Conservation (phyloP, 2,888 invertebrate genomes). For the Drosophila koepferae region DNA sequence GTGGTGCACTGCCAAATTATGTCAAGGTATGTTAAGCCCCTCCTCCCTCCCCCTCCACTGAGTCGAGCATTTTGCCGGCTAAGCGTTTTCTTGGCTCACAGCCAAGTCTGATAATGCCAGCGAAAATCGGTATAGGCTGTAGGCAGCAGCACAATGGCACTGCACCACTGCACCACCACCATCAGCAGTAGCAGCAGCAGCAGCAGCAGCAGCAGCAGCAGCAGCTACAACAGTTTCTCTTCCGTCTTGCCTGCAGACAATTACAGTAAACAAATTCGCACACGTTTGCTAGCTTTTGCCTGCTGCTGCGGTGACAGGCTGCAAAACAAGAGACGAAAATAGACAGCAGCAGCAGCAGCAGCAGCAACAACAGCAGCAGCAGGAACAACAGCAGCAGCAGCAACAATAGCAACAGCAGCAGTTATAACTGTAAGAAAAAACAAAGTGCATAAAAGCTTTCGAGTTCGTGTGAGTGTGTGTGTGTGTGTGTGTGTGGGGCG, state of each 20-base stretch:
- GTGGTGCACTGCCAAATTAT: conserved; percentile 51
- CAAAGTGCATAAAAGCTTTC: conserved; percentile 37
- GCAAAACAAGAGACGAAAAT: conserved; percentile 73
- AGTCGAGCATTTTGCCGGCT: conserved; percentile 65
- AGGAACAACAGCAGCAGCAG: background rate
- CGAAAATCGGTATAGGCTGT: conserved; percentile 34
- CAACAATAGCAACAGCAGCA: conserved; percentile 9
- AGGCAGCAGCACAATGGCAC: conserved; percentile 49
- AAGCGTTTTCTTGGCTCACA: conserved; percentile 68
- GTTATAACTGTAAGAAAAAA: conserved; percentile 23
- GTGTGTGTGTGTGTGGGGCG: conserved; percentile 14
- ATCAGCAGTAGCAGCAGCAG: background rate
- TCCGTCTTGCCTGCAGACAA: conserved; percentile 62
- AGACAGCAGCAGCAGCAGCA: conserved; percentile 40
- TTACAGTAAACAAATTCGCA: conserved; percentile 79
- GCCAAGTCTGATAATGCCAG: conserved; percentile 68
- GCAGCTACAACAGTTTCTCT: conserved; percentile 5
- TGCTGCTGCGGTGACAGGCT: conserved; percentile 61
- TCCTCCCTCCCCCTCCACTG: conserved; percentile 21
- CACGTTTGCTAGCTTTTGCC: conserved; percentile 60
- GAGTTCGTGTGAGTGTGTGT: conserved; percentile 16
- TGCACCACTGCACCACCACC: conserved; percentile 14
- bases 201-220: background rate
- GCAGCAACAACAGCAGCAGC: background rate
- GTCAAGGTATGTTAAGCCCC: conserved; percentile 69